Percentiles rank a stretch among this genome's conserved stretches.
phyloP scores from a whole-genome alignment of 2,113 vertebrate species.

The Solenodon paradoxus region DNA sequence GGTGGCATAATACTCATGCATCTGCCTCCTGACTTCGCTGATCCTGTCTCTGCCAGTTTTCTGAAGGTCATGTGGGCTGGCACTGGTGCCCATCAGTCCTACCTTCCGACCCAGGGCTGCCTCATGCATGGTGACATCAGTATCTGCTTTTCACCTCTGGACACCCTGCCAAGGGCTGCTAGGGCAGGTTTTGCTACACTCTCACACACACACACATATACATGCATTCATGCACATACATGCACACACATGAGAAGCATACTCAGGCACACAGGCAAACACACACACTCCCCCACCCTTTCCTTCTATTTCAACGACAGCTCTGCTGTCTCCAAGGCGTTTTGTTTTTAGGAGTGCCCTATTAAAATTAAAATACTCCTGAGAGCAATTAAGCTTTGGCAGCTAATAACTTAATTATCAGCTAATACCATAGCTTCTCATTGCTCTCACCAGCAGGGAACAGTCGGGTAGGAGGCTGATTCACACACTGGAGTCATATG shows the following conservation, averaged over 20 bases:
- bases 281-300: neutral
- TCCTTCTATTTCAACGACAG: neutral
- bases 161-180: neutral
- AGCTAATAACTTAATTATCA: constrained; percentile 19
- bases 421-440: neutral
- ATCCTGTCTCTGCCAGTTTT: neutral
- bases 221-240: no score
- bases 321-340: neutral
- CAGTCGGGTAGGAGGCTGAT: neutral
- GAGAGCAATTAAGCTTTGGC: neutral
- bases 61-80: neutral
- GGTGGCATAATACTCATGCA: neutral
- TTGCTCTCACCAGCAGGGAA: neutral
- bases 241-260: no score
- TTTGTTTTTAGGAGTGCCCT: neutral
- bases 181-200: neutral
- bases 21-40: neutral
- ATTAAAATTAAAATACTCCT: constrained; percentile 32
- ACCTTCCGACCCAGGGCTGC: fast-evolving
- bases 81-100: neutral
- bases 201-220: neutral
- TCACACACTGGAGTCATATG: neutral
- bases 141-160: neutral
- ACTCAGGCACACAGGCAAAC: no score
- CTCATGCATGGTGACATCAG: fast-evolving